phyloP scores from a whole-genome alignment of 1,140 invertebrate genomes.

The Sycobia sp. region DNA sequence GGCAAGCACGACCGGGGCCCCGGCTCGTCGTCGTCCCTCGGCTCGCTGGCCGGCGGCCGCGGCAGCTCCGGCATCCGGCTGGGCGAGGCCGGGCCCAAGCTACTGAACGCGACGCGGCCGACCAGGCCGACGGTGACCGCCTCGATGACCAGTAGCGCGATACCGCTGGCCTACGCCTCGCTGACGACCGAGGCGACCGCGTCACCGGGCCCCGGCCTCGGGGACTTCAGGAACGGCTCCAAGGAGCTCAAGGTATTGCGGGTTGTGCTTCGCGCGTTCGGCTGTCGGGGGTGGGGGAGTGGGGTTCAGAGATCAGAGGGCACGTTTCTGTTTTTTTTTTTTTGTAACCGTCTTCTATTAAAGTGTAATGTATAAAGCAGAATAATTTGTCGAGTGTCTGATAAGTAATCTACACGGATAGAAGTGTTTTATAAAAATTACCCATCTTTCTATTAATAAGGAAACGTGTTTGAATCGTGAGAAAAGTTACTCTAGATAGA shows the following conservation, averaged over 20 bases:
- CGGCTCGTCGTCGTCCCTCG: conserved; percentile 26
- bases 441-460: too few relatives aligned
- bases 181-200: not conserved
- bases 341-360: too few relatives aligned
- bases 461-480: too few relatives aligned
- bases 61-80: conserved; percentile 50
- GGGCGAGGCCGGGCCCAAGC: conserved; percentile 50
- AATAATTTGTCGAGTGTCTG: too few relatives aligned
- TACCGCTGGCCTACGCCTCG: conserved; percentile 17
- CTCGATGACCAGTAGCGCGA: conserved; percentile 43
- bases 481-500: too few relatives aligned
- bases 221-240: conserved; percentile 32
- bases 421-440: too few relatives aligned
- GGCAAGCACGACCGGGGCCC: conserved; percentile 47
- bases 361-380: too few relatives aligned
- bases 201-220: not conserved
- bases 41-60: conserved; percentile 34
- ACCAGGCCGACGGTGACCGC: conserved; percentile 45
- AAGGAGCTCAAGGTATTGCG: conserved; percentile 47
- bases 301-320: too few relatives aligned
- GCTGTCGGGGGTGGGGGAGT: too few relatives aligned
- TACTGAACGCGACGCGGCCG: conserved; percentile 49
- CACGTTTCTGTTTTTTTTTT: too few relatives aligned
- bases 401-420: too few relatives aligned
- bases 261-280: too few relatives aligned